Conservation (phyloP, 2,797 vertebrate genomes). For the Alcedo quadribrachys region DNA sequence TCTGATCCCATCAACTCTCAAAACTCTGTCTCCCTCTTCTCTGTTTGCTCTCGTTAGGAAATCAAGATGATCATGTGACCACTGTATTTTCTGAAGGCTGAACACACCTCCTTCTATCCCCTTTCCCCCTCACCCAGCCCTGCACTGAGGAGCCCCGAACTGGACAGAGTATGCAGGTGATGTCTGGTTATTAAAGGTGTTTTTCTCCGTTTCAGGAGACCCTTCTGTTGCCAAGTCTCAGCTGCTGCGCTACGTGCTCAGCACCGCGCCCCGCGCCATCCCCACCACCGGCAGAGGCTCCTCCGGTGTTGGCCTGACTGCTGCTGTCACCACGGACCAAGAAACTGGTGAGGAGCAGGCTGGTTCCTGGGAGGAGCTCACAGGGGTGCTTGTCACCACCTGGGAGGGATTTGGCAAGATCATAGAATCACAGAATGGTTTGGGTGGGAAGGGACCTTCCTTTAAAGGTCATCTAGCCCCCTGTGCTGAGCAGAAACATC, state of each 20-base stretch:
- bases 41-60: background rate
- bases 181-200: background rate
- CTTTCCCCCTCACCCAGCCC: background rate
- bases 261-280: slow-evolving; percentile 92
- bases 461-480: background rate
- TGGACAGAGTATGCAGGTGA: fast-evolving
- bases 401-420: background rate
- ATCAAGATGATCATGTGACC: background rate
- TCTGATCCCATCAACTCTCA: background rate
- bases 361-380: background rate
- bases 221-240: slow-evolving; percentile 98
- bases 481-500: background rate
- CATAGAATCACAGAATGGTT: background rate
- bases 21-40: background rate
- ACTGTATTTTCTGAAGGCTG: background rate
- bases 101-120: background rate
- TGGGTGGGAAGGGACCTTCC: background rate
- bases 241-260: slow-evolving; percentile 92
- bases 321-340: slow-evolving; percentile 95
- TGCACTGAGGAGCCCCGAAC: background rate
- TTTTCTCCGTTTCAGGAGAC: slow-evolving; percentile 82
- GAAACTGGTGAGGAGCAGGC: slow-evolving; percentile 87
- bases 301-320: slow-evolving; percentile 93
- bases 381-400: background rate
- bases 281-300: slow-evolving; percentile 95